Evolutionary conservation across 2,797 vertebrate species (phyloP).

Genomic region (Miichthys miiuy): DNA sequence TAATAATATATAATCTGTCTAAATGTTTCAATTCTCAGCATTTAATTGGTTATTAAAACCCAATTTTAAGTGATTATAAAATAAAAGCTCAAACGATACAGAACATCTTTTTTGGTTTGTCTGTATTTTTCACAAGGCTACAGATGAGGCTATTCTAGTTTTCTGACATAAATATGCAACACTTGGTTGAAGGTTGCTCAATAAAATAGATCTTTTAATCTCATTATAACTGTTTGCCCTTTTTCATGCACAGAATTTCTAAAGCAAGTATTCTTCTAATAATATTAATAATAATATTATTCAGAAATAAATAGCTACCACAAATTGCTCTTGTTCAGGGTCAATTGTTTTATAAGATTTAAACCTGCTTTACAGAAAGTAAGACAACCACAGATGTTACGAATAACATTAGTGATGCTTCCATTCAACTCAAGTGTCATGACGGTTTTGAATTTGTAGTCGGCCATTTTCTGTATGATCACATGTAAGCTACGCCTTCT

Average conservation of each 20-base stretch:
- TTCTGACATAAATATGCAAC: not conserved
- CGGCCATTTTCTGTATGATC: too few species aligned
- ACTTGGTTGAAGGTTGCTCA: not conserved
- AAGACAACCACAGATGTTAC: conserved; percentile 1
- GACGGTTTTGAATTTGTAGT: too few species aligned
- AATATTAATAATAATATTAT: too few species aligned
- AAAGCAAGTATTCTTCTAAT: too few species aligned
- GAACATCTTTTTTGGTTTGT: not conserved
- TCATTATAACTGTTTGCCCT: not conserved
- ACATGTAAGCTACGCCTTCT: too few species aligned
- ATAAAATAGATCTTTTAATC: conserved; percentile 14
- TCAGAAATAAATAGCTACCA: not conserved
- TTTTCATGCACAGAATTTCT: not conserved
- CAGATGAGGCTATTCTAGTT: not conserved
- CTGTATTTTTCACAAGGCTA: not conserved
- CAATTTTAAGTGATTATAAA: not conserved
- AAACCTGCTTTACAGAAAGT: not conserved
- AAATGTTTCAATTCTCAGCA: not conserved
- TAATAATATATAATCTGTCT: not conserved
- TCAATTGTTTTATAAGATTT: not conserved
- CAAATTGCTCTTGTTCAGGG: not conserved
- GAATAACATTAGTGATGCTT: conserved; percentile 3
- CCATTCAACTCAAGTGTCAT: not conserved
- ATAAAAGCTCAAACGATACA: not conserved
- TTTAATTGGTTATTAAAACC: not conserved